Evolutionary conservation across 2,113 vertebrate genomes (phyloP).

Genomic region (Gallinago jamesoni): DNA sequence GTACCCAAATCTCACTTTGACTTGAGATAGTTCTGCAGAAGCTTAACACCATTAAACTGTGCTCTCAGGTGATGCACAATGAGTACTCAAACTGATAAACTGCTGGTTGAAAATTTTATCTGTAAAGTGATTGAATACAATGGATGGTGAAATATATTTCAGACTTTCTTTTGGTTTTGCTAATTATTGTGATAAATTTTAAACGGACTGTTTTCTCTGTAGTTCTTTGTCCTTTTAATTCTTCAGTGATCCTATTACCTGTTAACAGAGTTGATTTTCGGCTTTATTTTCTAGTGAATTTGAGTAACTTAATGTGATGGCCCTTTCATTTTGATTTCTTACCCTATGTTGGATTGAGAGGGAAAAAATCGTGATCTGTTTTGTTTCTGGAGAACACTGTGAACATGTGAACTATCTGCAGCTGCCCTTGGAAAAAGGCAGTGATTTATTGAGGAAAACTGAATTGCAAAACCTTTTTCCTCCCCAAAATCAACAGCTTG

Average conservation of each 20-base stretch:
- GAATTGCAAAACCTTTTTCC: constrained; percentile 87
- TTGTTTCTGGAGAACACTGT: constrained; percentile 50
- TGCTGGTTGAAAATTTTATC: background rate
- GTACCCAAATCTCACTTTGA: background rate
- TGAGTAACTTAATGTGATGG: constrained; percentile 35
- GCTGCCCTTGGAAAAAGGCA: constrained; percentile 76
- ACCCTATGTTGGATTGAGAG: background rate
- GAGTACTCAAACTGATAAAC: background rate
- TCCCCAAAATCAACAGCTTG: constrained; percentile 89
- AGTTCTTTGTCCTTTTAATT: background rate
- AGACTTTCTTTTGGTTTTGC: background rate
- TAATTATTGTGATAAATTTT: background rate
- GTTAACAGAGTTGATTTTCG: constrained; percentile 11
- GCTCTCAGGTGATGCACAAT: background rate
- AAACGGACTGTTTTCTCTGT: background rate
- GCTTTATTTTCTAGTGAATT: constrained; percentile 12
- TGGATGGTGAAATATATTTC: background rate
- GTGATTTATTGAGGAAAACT: constrained; percentile 85
- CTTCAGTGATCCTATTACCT: background rate
- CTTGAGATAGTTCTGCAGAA: background rate
- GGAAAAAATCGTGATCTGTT: constrained; percentile 12
- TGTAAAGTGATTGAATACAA: background rate
- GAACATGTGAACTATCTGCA: constrained; percentile 66
- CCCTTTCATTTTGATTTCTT: constrained; percentile 49
- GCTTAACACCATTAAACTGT: background rate